Evolutionary conservation across 2,113 vertebrate species (phyloP), one percentile per base, ranked within the genome.

Genomic region (Apus apus): DNA sequence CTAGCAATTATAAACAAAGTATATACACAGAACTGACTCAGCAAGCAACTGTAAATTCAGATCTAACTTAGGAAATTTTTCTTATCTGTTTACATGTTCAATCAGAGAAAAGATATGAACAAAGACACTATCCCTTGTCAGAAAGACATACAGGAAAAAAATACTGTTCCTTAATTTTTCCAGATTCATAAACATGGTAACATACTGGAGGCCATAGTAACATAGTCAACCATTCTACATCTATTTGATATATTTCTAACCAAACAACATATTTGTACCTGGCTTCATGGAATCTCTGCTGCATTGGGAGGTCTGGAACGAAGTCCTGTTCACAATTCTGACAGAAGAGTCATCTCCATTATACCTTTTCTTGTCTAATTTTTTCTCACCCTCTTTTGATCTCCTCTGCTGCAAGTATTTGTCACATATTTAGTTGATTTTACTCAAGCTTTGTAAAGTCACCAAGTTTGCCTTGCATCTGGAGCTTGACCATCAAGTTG

Each of bases 331-430:
- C 72, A 88, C n/a, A 66, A 62, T 88, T 79, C 74, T 79, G 65
- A 89, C 67, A 46, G 94, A 94, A 61, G 87, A 74, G 12, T 87
- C 21, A 64, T 66, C 54, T 72, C 84, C 74, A 71, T 96, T 94
- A n/a, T 73, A 45, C 36, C 61, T 96, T 66, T 95, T 97, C 83
- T 54, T 92, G 54, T 81, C 80, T 71, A 88, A 36, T 85, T 96
- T 98, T n/a, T 89, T 95, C 56, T 97, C 97, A 54, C 70, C 32
- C 21, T 84, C 92, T n/a, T 85, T 94, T 60, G 87, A 74, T 70
- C 71, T 97, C 77, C 90, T 96, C 95, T 98, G 97, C 72, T 96
- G 76, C 25, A 97, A 94, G 82, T 45, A 96, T 93, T 82, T 67
- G 73, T 43, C 51, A 77, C 11, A 85, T 16, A 17, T 76, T 94